Percentiles rank a stretch among this genome's conserved stretches.
These are phyloP conservation scores for Amazona vittata DNA, from an alignment of 2,113 vertebrate species.

Conservation along the genomic window DNA sequence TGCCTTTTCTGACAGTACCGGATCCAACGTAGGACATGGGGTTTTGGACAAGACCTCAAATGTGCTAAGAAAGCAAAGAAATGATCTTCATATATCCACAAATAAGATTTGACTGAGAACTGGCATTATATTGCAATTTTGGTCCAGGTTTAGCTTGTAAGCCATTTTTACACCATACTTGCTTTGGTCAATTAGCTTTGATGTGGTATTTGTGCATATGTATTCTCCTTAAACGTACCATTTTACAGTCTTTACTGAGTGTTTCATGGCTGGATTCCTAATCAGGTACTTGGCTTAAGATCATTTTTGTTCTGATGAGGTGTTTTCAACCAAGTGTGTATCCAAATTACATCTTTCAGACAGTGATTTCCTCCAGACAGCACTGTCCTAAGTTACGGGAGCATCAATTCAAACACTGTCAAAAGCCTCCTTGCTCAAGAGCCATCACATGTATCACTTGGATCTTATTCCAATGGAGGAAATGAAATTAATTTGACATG, in stretches of 20 bases:
- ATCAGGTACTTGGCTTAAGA: background rate
- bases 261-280: background rate
- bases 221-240: background rate
- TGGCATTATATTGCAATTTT: background rate
- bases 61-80: background rate
- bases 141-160: background rate
- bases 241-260: background rate
- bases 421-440: background rate
- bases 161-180: background rate
- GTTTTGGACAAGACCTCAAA: background rate
- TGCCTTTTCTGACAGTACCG: rapidly evolving
- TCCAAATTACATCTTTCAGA: background rate
- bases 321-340: background rate
- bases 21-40: rapidly evolving
- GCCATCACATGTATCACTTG: background rate
- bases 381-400: background rate
- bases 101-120: background rate
- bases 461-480: background rate
- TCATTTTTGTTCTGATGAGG: background rate
- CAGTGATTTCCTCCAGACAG: background rate
- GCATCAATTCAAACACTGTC: constrained; percentile 10
- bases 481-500: background rate
- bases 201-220: background rate
- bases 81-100: background rate
- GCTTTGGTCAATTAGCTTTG: background rate